A percentile compares a stretch with the other conserved stretches of the same genome.
Evolutionary conservation across 2,113 vertebrate species (phyloP).

Genomic region (Raja brachyura): DNA sequence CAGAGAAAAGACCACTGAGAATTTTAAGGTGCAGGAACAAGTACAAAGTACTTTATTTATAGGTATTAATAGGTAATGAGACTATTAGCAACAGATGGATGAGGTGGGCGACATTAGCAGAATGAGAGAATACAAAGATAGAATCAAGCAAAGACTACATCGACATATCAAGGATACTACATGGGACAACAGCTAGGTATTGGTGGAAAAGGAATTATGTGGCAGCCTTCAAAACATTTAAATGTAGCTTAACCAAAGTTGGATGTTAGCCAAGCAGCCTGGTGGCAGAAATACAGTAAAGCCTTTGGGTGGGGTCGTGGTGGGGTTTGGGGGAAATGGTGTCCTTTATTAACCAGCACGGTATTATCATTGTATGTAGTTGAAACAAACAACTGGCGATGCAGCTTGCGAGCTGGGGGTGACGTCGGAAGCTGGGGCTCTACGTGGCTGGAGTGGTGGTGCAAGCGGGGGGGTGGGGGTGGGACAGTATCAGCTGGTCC

Average conservation of each 20-base stretch:
- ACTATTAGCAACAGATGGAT: neutral
- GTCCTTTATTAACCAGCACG: no score
- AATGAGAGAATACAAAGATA: neutral
- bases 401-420: no score
- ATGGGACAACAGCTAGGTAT: neutral
- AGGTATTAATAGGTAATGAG: no score
- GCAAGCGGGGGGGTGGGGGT: no score
- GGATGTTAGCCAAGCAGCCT: neutral
- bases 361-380: no score
- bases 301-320: no score
- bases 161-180: neutral
- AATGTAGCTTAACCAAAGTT: neutral
- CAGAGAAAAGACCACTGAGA: neutral
- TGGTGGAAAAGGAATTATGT: neutral
- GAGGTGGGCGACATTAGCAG: neutral
- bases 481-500: no score
- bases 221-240: neutral
- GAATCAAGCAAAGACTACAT: neutral
- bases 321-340: no score
- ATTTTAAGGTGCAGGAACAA: neutral
- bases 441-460: no score
- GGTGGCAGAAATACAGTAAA: neutral
- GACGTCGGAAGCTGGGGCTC: no score
- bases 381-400: no score
- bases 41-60: neutral